Evolutionary conservation across 1,140 invertebrate species (phyloP).

Genomic region (Drosophila tsacasi): DNA sequence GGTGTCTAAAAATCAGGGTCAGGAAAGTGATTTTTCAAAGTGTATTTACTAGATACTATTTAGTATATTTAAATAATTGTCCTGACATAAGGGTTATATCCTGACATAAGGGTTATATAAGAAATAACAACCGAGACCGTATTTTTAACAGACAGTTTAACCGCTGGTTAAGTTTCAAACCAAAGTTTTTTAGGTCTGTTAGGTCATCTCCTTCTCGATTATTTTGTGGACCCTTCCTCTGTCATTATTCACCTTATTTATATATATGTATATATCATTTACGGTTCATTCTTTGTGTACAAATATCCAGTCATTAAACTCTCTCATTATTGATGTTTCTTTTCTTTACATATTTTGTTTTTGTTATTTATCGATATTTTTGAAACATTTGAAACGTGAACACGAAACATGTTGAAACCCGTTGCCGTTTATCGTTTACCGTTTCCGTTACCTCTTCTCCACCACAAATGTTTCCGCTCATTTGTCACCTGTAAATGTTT

Average conservation of each 20-base stretch:
- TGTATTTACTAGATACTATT: too few relatives aligned
- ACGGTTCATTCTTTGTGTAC: constrained; percentile 27
- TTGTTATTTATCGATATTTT: constrained; percentile 48
- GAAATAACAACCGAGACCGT: background rate
- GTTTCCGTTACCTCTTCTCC: constrained; percentile 31
- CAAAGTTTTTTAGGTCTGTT: background rate
- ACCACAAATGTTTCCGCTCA: constrained; percentile 47
- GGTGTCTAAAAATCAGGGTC: too few relatives aligned
- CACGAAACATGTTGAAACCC: constrained; percentile 23
- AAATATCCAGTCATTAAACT: constrained; percentile 28
- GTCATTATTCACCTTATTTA: background rate
- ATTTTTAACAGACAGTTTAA: background rate
- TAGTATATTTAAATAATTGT: too few relatives aligned
- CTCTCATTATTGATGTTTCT: constrained; percentile 49
- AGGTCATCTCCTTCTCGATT: background rate
- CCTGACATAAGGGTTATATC: too few relatives aligned
- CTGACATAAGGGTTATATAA: too few relatives aligned
- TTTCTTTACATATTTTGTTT: constrained; percentile 60
- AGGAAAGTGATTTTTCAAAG: background rate
- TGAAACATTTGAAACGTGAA: constrained; percentile 54
- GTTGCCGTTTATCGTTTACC: constrained; percentile 36
- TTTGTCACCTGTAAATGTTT: constrained; percentile 69
- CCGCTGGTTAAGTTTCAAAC: background rate
- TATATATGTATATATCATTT: constrained; percentile 1
- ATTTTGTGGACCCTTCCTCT: background rate